Conservation (phyloP, 2,888 invertebrate species). For the Atethmia centrago region DNA sequence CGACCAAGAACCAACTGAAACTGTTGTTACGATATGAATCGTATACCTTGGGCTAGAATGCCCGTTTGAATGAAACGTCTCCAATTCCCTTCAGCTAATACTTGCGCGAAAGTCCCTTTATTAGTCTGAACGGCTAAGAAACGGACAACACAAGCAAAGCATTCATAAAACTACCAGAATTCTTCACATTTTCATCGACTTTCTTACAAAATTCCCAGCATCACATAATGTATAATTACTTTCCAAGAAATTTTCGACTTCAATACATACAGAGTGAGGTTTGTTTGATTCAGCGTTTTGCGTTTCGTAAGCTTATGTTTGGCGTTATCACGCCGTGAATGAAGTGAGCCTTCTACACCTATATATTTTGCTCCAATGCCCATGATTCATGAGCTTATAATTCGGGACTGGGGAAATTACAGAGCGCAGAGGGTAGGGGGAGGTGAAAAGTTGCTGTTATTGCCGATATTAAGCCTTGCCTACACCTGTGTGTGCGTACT, state of each 20-base stretch:
- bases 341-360: conserved; percentile 47
- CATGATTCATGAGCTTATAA: conserved; percentile 85
- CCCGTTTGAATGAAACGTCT: background rate
- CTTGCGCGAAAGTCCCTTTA: background rate
- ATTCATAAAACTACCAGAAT: background rate
- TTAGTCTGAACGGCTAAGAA: background rate
- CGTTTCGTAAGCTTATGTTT: background rate
- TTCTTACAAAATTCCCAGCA: background rate
- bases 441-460: conserved; percentile 78
- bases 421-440: conserved; percentile 65
- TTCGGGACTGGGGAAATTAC: conserved; percentile 80
- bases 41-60: background rate
- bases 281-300: background rate
- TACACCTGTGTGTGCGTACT: conserved; percentile 59
- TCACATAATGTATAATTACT: too few relatives aligned
- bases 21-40: background rate
- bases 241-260: background rate
- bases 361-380: conserved; percentile 64
- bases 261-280: background rate
- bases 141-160: background rate
- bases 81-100: background rate
- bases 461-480: conserved; percentile 82
- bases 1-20: background rate
- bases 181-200: background rate
- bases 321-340: background rate